A percentile compares a stretch with the other conserved stretches of the same genome.
phyloP scores from a whole-genome alignment of 2,888 invertebrate species.

The Protophormia terraenovae region DNA sequence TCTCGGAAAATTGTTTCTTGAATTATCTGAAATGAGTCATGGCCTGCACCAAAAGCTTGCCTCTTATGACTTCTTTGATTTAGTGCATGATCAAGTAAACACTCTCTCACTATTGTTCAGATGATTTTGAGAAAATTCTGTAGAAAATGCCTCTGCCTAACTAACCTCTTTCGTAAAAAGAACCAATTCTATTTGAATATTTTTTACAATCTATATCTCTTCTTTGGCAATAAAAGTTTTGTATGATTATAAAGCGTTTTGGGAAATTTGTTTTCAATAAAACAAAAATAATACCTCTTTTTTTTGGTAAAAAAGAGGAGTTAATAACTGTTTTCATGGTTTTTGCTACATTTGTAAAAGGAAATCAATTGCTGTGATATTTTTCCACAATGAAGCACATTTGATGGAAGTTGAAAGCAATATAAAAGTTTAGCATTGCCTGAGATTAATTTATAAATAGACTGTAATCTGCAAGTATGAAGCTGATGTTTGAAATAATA shows the following conservation, averaged over 20 bases:
- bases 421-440: no score
- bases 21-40: slow-evolving; percentile 44
- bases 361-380: no score
- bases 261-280: neutral
- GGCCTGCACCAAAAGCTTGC: neutral
- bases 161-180: slow-evolving; percentile 15
- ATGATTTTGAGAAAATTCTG: slow-evolving; percentile 36
- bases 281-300: neutral
- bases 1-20: neutral
- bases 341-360: no score
- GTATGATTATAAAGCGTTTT: neutral
- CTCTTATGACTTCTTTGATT: neutral
- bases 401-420: no score
- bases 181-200: slow-evolving; percentile 62
- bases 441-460: no score
- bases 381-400: no score
- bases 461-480: no score
- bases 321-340: no score
- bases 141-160: slow-evolving; percentile 40
- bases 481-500: no score
- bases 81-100: neutral
- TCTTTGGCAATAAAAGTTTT: neutral
- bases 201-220: slow-evolving; percentile 4
- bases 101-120: neutral
- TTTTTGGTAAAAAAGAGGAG: no score